Base-by-base conservation (phyloP, 1,140 invertebrate species). In the Delia radicum region DNA sequence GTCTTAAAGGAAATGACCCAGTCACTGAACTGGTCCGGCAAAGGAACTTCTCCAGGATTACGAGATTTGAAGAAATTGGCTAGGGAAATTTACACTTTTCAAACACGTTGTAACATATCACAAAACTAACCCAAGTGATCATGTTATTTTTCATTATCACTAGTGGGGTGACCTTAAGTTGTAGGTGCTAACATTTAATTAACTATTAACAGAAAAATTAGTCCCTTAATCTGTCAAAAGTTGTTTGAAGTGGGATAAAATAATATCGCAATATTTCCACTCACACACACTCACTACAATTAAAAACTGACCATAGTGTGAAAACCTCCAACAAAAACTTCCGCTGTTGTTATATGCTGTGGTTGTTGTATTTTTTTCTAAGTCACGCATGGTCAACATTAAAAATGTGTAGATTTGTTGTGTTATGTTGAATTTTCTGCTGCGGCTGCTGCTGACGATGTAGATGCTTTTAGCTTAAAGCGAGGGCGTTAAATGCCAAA, bases 401-500 rank as follows among this genome's bases (percentile, higher is more conserved):
- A 55, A 21, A n/a, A 21, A 7, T 69, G 29, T 33, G 12, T 24
- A 24, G n/a, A 69, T 28, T 69, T 12, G 29, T 69, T 31, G n/a
- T 21, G 12, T 24, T 48, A 18, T 48, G 48, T 55, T 6, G n/a
- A 6, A 5, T 21, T 18, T 18, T 15, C 37, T 29, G 15, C 62
- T 12, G 5, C 13, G 10, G 24, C 24, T 67, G 15, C 21, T 28
- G 63, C 15, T 31, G 29, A 10, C n/a, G 18, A 2, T 69, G 5
- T 37, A 24, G 65, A 21, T 21, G n/a, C n/a, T 69, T 33, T 69
- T 33, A 21, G 65, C 65, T 69, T 69, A 21, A 31, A 69, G 65
- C 31, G 65, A 69, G 65, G 65, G 65, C 65, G 65, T 69, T 69
- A 69, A 69, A 69, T 69, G 65, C 29, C 29, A 69, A 69, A 69